Percentiles rank a stretch among this genome's conserved stretches.
These are phyloP conservation scores for Catostomus latipinnis DNA, from an alignment of 2,797 vertebrate genomes.

Conservation along the genomic window DNA sequence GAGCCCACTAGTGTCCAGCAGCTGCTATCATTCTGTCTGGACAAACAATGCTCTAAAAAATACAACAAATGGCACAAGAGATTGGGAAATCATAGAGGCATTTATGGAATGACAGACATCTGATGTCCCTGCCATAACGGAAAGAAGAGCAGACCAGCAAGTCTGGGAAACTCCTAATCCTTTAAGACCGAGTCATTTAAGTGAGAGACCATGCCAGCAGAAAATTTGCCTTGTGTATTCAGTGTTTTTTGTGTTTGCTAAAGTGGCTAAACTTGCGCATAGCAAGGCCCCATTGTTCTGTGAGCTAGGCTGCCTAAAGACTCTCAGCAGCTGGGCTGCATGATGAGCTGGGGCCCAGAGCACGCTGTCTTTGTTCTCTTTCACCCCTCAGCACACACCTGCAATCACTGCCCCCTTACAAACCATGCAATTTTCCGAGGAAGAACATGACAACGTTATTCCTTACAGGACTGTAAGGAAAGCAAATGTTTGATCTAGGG, in stretches of 20 bases:
- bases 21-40: background rate
- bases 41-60: constrained; percentile 13
- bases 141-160: constrained; percentile 14
- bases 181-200: constrained; percentile 33
- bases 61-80: constrained; percentile 15
- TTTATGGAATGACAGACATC: constrained; percentile 31
- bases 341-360: constrained; percentile 66
- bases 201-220: constrained; percentile 1
- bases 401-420: constrained; percentile 45
- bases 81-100: constrained; percentile 39
- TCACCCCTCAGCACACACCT: constrained; percentile 59
- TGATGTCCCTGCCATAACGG: background rate
- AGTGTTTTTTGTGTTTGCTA: constrained; percentile 1
- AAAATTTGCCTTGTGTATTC: constrained; percentile 14
- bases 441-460: background rate
- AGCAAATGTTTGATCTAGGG: constrained; percentile 32
- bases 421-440: constrained; percentile 16
- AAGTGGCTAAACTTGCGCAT: constrained; percentile 38
- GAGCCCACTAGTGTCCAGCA: background rate
- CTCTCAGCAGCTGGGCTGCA: constrained; percentile 75
- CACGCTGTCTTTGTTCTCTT: constrained; percentile 74
- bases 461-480: background rate
- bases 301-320: constrained; percentile 60
- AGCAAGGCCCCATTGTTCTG: constrained; percentile 72
- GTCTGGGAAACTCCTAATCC: constrained; percentile 23